phyloP scores from a whole-genome alignment of 2,797 vertebrate species.

The Lacerta bilineata region DNA sequence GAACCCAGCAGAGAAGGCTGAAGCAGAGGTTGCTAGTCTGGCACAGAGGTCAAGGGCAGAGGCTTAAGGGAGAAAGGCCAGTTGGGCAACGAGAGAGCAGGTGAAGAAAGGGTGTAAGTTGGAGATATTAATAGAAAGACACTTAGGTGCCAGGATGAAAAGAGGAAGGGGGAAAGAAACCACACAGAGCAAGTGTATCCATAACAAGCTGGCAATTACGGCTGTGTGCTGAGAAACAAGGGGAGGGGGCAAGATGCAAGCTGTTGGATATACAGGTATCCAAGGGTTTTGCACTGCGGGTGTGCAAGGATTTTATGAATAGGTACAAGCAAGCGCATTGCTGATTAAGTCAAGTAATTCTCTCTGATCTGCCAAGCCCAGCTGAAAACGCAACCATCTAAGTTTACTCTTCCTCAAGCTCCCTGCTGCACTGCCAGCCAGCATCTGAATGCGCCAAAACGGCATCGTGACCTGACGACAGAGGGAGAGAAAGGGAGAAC shows the following conservation, averaged over 20 bases:
- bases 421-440: constrained; percentile 31
- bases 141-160: neutral
- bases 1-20: neutral
- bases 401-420: neutral
- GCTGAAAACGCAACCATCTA: constrained; percentile 10
- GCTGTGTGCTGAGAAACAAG: constrained; percentile 7
- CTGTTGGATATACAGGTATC: neutral
- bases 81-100: neutral
- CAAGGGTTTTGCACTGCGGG: neutral
- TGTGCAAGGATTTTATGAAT: neutral
- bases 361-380: constrained; percentile 3
- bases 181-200: neutral
- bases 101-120: neutral
- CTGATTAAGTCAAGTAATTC: constrained; percentile 4
- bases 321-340: neutral
- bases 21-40: neutral
- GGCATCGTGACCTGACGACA: neutral
- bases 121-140: constrained; percentile 1
- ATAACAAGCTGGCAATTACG: accelerated
- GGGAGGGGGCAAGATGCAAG: neutral
- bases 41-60: neutral
- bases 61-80: neutral
- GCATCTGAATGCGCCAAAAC: constrained; percentile 1
- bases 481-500: neutral
- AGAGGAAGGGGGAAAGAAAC: neutral